Evolutionary conservation across 2,113 vertebrate species (phyloP), one percentile per base, ranked within the genome.

Genomic region (Rousettus leschenaultii): DNA sequence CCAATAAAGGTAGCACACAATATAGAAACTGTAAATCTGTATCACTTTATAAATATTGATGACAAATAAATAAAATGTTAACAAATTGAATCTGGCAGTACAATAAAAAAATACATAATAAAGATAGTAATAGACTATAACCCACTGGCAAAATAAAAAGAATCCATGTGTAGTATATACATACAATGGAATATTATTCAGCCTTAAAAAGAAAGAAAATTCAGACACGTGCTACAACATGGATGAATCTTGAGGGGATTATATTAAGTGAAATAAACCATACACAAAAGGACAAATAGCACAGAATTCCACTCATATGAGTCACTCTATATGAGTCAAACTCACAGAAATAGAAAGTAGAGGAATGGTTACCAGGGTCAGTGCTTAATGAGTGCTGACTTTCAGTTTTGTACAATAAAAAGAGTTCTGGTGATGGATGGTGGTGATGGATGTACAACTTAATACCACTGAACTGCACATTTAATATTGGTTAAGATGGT

Each of bases 1-100:
- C n/a, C 57, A 59, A 9, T 40, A 90, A 94, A 82, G 33, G 45
- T 43, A 86, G 22, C 28, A 86, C 3, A 83, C 15, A 80, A 38
- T 15, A 55, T 79, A 77, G 90, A 79, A 86, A 77, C 4, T 70
- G 8, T 61, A 75, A 66, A 19, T 96, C 18, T 57, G n/a, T 59
- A 48, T 95, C 92, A 83, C 28, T 74, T 74, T 75, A 40, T 74
- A 96, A 84, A 73, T 71, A 87, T 38, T 73, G 38, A 88, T 84
- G 66, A 77, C 11, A 55, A 93, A 86, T 91, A 68, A 88, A 89
- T 90, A 83, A 90, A 90, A 61, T 53, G 53, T 85, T 87, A 78
- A 73, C 40, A 87, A 74, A 51, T 74, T 22, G 75, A 86, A 74
- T 74, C 70, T 86, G 51, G 57, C 43, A 84, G 55, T 26, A 57